Evolutionary conservation across 2,113 vertebrate species (phyloP), one percentile per base, ranked within the genome.

Genomic region (Chlorodrepanis virens): DNA sequence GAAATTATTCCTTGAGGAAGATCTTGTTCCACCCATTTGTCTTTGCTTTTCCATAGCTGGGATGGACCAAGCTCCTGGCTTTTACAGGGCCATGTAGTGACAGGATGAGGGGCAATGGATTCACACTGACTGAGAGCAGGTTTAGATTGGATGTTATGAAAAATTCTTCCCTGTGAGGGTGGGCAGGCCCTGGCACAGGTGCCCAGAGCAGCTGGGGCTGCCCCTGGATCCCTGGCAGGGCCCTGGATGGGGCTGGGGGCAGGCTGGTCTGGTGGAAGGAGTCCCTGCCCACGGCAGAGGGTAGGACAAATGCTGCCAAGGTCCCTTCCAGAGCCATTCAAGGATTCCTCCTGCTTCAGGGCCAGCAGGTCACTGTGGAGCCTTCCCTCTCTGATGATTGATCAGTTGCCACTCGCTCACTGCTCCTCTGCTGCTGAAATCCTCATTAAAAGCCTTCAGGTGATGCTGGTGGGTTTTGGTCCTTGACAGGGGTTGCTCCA

Each of bases 71-170:
- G 29, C 42, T 72, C 21, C 63, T 60, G 27, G 13, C 5, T 35
- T 64, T 69, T 24, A 28, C 14, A 20, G 31, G 54, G 16, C 24
- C 10, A 2, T 5, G 10, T 2, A 12, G 31, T 8, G 12, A 23
- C 63, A 37, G 71, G 79, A 24, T 0, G 0, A 47, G n/a, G 11
- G 31, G 11, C 14, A 35, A 16, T 37, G 35, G 14, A 9, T 24
- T 56, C 21, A 61, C 40, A 27, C 14, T 0, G 0, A 9, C 10
- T 35, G 35, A 49, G n/a, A 28, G 14, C 0, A 18, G 11, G 10
- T 35, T 49, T 27, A 6, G 22, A 37, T 14, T 22, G 54, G 27
- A 63, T 11, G 33, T 37, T 27, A 28, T 0, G 1, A 21, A 59
- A 11, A 39, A 18, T 24, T 42, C 17, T 56, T 19, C 76, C 25